Evolutionary conservation across 2,888 invertebrate species (phyloP), one percentile per base, ranked within the genome.

Genomic region (Dyspetes luteomarginatus): DNA sequence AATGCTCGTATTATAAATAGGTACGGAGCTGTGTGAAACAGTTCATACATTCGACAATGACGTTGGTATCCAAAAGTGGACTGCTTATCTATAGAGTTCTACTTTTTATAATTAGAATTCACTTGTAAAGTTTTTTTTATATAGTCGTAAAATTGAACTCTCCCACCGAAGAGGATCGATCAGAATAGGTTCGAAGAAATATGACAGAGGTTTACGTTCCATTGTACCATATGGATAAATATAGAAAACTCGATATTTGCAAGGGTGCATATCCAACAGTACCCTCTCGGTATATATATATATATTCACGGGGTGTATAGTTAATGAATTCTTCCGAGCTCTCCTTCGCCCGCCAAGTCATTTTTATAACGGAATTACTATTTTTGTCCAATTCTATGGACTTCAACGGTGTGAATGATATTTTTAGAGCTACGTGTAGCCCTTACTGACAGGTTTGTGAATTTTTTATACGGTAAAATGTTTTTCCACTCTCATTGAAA

Each of bases 51-150:
- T n/a, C 4, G 17, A 30, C 22, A 28, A 9, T 65, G 73, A 65
- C 73, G 73, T 74, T 22, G 28, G 26, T 52, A 56, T 65, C 48
- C 12, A 56, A 30, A 56, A 65, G 56, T 36, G n/a, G n/a, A n/a
- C n/a, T 26, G 28, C 28, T 65, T 64, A 41, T 56, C 45, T 45
- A 30, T 45, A 22, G 45, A 65, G 56, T 56, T 65, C 64, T 30
- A 74, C 28, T 65, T 17, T 65, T 56, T 74, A 65, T 64, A 45
- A 73, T 65, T 65, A 45, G 64, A 65, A 56, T 52, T 9, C 19
- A 30, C 12, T 30, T 55, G 64, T 22, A 17, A 30, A 7, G 22
- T 12, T n/a, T 55, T 56, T 45, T 64, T 24, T 45, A 24, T 43
- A 5, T 24, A 12, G 12, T 36, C n/a, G 36, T 15, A 48, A 30